A percentile compares a stretch with the other conserved stretches of the same genome.
Evolutionary conservation across 2,113 vertebrate species (phyloP).

Genomic region (Crypturellus undulatus): DNA sequence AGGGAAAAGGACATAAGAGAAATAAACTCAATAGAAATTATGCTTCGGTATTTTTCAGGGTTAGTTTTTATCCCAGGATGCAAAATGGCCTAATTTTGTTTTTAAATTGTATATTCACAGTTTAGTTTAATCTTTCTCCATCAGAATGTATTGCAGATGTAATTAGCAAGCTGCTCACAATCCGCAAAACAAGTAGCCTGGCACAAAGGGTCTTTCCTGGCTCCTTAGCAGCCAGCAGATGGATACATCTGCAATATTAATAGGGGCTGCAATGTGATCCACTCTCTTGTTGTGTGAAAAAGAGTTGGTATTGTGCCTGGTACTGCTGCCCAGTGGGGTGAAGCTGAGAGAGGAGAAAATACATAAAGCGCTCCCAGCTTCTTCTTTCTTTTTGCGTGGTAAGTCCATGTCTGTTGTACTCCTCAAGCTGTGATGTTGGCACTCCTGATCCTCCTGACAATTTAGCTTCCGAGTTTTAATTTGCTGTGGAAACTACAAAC

Average conservation of each 20-base stretch:
- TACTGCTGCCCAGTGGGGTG: not conserved
- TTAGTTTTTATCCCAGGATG: not conserved
- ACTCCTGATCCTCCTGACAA: not conserved
- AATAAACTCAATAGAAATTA: not conserved
- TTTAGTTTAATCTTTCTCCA: not conserved
- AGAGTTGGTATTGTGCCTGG: not conserved
- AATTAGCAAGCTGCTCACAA: not conserved
- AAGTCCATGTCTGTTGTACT: not conserved
- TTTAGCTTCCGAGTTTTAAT: not conserved
- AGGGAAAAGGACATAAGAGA: not conserved
- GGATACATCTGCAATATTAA: not conserved
- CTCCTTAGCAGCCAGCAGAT: not conserved
- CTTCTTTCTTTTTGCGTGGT: not conserved
- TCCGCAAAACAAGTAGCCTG: not conserved
- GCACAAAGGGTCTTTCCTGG: not conserved
- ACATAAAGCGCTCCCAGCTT: not conserved
- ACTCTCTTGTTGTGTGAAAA: not conserved
- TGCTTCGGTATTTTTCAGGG: not conserved
- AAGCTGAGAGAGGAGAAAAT: not conserved
- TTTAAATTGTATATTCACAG: rapidly evolving
- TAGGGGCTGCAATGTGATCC: not conserved
- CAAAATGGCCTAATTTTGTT: not conserved
- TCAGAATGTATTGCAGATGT: not conserved
- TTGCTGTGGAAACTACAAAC: not conserved
- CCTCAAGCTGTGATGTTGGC: not conserved